Conservation (phyloP, 2,113 vertebrate species). For the Corapipo altera region DNA sequence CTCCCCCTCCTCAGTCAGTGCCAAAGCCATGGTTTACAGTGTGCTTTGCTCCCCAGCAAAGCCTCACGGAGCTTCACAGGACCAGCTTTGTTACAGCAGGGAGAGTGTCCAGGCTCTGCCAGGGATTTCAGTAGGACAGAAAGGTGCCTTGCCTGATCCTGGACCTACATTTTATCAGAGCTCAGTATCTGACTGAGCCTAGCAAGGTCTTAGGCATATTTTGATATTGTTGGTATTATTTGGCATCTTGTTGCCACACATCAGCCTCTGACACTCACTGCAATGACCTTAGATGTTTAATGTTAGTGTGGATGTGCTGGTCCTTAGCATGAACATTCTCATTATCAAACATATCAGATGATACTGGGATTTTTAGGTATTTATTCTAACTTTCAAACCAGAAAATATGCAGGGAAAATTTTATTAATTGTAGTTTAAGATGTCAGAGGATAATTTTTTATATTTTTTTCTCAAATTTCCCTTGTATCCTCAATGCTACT, state of each 20-base stretch:
- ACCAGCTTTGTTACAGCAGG: not conserved
- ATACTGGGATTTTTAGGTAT: not conserved
- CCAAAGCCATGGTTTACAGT: not conserved
- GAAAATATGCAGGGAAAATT: not conserved
- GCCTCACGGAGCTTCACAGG: not conserved
- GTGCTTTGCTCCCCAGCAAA: not conserved
- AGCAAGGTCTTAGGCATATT: not conserved
- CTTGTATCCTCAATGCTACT: not conserved
- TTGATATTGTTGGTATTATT: not conserved
- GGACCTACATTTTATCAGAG: not conserved
- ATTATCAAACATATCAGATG: not conserved
- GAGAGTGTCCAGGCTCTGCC: not conserved
- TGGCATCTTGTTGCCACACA: not conserved
- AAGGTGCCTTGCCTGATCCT: rapidly evolving
- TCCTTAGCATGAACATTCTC: not conserved
- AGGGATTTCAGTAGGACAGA: not conserved
- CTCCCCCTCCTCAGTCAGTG: not conserved
- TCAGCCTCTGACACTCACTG: not conserved
- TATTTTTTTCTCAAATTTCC: not conserved
- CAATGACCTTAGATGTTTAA: not conserved
- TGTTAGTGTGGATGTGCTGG: not conserved
- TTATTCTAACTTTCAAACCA: not conserved
- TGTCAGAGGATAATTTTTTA: not conserved
- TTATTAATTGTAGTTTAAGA: not conserved
- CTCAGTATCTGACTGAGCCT: not conserved